These are phyloP conservation scores for Xylota segnis DNA, from an alignment of 2,888 invertebrate species.

Conservation along the genomic window DNA sequence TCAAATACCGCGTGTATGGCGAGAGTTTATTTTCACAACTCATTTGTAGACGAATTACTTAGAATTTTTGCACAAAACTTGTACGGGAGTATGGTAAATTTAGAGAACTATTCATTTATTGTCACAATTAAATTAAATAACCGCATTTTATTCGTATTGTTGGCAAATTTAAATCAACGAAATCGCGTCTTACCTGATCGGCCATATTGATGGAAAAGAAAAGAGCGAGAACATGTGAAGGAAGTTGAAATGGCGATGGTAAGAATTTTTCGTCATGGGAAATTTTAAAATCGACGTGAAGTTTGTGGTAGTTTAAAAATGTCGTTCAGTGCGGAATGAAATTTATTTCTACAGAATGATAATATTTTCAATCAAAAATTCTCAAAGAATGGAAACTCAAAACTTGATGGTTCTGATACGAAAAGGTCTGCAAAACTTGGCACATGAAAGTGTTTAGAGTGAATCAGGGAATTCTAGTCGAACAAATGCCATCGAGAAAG, in stretches of 20 bases:
- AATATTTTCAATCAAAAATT: too few relatives aligned
- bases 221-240: slow-evolving; percentile 79
- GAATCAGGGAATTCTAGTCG: too few relatives aligned
- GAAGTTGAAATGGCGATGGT: slow-evolving; percentile 78
- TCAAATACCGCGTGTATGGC: slow-evolving; percentile 49
- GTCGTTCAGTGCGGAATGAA: slow-evolving; percentile 26
- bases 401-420: too few relatives aligned
- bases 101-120: neutral
- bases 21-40: neutral
- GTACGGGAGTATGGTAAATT: neutral
- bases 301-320: slow-evolving; percentile 15
- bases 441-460: too few relatives aligned
- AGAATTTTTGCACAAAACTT: neutral
- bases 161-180: slow-evolving; percentile 56
- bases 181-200: slow-evolving; percentile 89
- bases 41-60: slow-evolving; percentile 15
- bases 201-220: slow-evolving; percentile 89
- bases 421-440: too few relatives aligned
- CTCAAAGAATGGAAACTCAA: too few relatives aligned
- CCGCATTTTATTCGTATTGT: neutral
- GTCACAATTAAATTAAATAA: slow-evolving; percentile 26
- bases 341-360: too few relatives aligned
- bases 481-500: too few relatives aligned
- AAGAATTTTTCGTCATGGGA: slow-evolving; percentile 48
- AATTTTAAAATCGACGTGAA: slow-evolving; percentile 34